Percentiles rank a stretch among this genome's conserved stretches.
These are phyloP conservation scores for Conops quadrifasciatus DNA, from an alignment of 2,888 invertebrate species.

Conservation along the genomic window DNA sequence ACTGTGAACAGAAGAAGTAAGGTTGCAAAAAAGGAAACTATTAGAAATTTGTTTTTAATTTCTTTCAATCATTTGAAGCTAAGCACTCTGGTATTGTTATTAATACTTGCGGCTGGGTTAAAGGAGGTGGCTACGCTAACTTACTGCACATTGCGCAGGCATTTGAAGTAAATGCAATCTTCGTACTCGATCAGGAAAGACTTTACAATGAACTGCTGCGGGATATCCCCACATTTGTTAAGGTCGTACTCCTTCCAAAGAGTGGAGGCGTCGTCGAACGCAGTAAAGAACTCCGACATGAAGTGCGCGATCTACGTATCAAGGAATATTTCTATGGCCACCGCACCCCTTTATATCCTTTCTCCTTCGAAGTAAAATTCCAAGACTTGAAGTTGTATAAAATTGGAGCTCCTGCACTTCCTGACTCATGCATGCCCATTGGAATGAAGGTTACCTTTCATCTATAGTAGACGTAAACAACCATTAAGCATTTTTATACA, in stretches of 20 bases:
- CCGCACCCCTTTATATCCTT: constrained; percentile 84
- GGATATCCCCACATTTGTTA: constrained; percentile 93
- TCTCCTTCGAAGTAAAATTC: constrained; percentile 94
- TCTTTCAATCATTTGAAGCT: constrained; percentile 66
- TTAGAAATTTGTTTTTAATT: not conserved
- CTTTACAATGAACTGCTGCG: constrained; percentile 92
- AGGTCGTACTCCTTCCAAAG: constrained; percentile 91
- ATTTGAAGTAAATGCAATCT: constrained; percentile 94
- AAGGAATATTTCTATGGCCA: constrained; percentile 96
- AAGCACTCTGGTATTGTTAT: constrained; percentile 90
- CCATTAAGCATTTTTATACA: too few relatives aligned
- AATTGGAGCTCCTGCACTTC: constrained; percentile 91
- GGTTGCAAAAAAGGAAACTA: too few relatives aligned
- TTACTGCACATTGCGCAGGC: constrained; percentile 88
- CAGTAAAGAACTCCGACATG: constrained; percentile 75
- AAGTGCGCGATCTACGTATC: constrained; percentile 81
- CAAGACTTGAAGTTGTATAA: constrained; percentile 89
- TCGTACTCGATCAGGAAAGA: constrained; percentile 95
- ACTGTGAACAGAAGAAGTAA: constrained; percentile 87
- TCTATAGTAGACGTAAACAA: not conserved
- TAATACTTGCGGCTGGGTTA: constrained; percentile 98
- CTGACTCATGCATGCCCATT: constrained; percentile 95
- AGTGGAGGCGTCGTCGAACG: constrained; percentile 97
- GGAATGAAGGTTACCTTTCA: constrained; percentile 79
- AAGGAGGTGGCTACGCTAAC: constrained; percentile 87